A percentile compares a stretch with the other conserved stretches of the same genome.
Evolutionary conservation across 2,888 invertebrate genomes (phyloP).

Genomic region (Chaitophorus viminalis): DNA sequence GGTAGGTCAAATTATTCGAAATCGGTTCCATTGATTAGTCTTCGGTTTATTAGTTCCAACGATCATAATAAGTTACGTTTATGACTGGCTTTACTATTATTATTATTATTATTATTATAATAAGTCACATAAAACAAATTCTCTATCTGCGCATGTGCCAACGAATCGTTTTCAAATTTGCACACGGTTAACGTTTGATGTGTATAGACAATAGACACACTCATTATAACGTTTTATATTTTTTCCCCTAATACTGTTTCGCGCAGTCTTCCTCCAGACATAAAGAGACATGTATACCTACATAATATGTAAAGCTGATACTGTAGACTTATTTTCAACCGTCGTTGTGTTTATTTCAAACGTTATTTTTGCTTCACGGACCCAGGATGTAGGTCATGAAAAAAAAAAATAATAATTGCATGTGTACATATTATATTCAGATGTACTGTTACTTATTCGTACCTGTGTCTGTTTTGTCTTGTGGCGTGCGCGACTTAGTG

Average conservation of each 20-base stretch:
- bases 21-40: slow-evolving; percentile 58
- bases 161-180: slow-evolving; percentile 19
- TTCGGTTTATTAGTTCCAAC: slow-evolving; percentile 54
- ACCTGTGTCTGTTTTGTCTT: slow-evolving; percentile 22
- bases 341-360: background rate
- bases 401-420: slow-evolving; percentile 21
- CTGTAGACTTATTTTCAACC: no score
- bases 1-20: slow-evolving; percentile 61
- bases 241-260: no score
- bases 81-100: slow-evolving; percentile 34
- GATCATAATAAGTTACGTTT: slow-evolving; percentile 47
- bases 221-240: no score
- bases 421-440: slow-evolving; percentile 18
- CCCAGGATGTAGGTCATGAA: slow-evolving; percentile 30
- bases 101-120: slow-evolving; percentile 26
- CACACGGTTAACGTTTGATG: background rate
- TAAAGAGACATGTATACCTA: no score
- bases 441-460: slow-evolving; percentile 39
- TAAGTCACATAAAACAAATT: slow-evolving; percentile 14
- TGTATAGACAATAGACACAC: no score
- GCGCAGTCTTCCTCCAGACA: background rate
- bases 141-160: background rate
- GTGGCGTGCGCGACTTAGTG: slow-evolving; percentile 28
- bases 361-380: slow-evolving; percentile 22
- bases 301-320: no score